Evolutionary conservation across 1,140 invertebrate genomes (phyloP).

Genomic region (Drosophila littoralis): DNA sequence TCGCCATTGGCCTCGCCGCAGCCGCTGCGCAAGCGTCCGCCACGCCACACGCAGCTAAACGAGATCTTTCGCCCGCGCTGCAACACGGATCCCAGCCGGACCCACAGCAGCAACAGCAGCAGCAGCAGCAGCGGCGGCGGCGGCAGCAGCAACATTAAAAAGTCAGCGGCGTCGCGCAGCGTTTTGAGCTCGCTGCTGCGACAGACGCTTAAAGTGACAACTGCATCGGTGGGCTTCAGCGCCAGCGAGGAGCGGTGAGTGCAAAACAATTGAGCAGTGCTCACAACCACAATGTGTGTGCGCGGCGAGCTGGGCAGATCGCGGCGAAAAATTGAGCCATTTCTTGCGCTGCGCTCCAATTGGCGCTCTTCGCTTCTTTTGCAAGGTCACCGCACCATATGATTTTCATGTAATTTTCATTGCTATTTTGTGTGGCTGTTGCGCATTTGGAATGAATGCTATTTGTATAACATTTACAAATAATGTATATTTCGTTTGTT

Average conservation of each 20-base stretch:
- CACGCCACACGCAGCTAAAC: conserved; percentile 31
- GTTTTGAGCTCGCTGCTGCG: conserved; percentile 60
- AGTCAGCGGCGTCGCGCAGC: conserved; percentile 36
- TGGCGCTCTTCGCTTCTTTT: conserved; percentile 1
- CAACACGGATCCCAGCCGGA: conserved; percentile 55
- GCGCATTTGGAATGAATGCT: conserved; percentile 12
- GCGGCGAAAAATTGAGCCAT: conserved; percentile 13
- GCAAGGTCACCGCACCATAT: conserved; percentile 10
- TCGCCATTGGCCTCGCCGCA: conserved; percentile 20
- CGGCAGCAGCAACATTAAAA: conserved; percentile 17
- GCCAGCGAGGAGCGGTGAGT: conserved; percentile 54
- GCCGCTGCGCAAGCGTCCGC: conserved; percentile 33
- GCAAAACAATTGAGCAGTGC: not conserved
- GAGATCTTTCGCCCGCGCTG: conserved; percentile 57
- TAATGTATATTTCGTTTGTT: conserved; percentile 31
- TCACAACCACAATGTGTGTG: not conserved
- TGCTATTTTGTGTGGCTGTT: conserved; percentile 11
- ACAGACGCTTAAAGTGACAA: conserved; percentile 64
- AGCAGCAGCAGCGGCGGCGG: conserved; percentile 17
- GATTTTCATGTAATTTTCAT: conserved; percentile 21
- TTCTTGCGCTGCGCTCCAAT: conserved; percentile 33
- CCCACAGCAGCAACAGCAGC: conserved; percentile 8
- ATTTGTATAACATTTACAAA: conserved; percentile 34
- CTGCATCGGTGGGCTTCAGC: conserved; percentile 57
- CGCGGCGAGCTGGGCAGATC: conserved; percentile 11